Conservation (phyloP, 1,140 invertebrate species). For the Pogonomyrmex californicus region DNA sequence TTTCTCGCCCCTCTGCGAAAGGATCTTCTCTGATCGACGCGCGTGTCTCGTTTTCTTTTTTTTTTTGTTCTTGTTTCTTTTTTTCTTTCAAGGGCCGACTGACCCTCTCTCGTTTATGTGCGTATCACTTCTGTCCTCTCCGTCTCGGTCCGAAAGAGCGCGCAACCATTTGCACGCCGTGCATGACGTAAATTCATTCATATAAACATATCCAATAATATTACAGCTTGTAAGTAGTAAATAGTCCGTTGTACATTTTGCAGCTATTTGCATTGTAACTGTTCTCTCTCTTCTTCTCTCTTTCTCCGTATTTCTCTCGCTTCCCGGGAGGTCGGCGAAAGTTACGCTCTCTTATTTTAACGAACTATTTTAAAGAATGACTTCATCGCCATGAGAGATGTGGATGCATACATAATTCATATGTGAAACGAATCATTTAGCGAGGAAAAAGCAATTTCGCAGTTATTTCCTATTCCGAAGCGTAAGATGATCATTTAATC, state of each 20-base stretch:
- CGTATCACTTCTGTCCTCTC: neutral
- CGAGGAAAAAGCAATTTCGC: slow-evolving; percentile 2
- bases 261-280: neutral
- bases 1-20: slow-evolving; percentile 36
- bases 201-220: neutral
- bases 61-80: too few species aligned
- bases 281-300: too few species aligned
- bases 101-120: neutral
- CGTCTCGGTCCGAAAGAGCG: slow-evolving; percentile 12
- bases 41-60: neutral
- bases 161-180: neutral
- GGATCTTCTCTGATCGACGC: neutral
- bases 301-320: neutral
- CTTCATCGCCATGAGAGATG: neutral
- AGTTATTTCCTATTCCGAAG: neutral
- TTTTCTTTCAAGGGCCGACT: neutral
- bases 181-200: neutral
- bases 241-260: neutral
- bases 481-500: neutral
- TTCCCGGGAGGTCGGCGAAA: neutral
- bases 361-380: neutral
- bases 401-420: neutral
- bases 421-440: slow-evolving; percentile 19
- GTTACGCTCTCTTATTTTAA: neutral
- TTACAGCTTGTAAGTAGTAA: neutral